Percentiles rank a stretch among this genome's conserved stretches.
Conservation (phyloP, 2,888 invertebrate genomes). For the Phyto melanocephala region DNA sequence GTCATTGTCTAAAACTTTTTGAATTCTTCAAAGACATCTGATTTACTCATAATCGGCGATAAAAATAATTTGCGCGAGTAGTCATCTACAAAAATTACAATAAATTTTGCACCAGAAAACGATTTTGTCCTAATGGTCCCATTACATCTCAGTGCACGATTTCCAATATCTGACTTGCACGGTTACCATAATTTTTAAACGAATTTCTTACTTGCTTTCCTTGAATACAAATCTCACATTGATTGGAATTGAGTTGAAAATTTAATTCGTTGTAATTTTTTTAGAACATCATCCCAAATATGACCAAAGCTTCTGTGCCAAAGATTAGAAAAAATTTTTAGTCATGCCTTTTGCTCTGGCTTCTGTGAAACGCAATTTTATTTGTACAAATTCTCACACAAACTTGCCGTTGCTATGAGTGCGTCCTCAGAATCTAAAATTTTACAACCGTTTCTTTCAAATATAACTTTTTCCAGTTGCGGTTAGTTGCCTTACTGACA, state of each 20-base stretch:
- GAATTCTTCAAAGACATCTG: constrained; percentile 66
- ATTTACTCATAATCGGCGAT: too few relatives aligned
- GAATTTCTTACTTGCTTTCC: too few relatives aligned
- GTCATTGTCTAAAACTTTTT: constrained; percentile 62
- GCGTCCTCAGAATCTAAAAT: too few relatives aligned
- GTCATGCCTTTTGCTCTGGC: too few relatives aligned
- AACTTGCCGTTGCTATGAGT: constrained; percentile 10
- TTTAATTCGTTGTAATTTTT: constrained; percentile 39
- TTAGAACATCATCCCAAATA: constrained; percentile 62
- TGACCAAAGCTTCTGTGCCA: constrained; percentile 67
- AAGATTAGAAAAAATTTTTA: constrained; percentile 31
- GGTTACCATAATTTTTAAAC: too few relatives aligned
- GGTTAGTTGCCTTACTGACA: constrained; percentile 22
- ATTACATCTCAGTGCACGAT: constrained; percentile 74
- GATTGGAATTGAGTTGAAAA: constrained; percentile 58
- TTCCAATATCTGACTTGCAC: constrained; percentile 67
- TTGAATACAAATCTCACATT: too few relatives aligned
- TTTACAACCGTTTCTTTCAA: too few relatives aligned
- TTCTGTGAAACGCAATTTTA: constrained; percentile 4
- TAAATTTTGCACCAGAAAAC: too few relatives aligned
- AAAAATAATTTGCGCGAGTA: too few relatives aligned
- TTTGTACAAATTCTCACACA: constrained; percentile 40
- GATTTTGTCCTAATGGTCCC: constrained; percentile 73
- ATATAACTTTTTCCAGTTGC: constrained; percentile 55
- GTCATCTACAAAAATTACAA: too few relatives aligned